These are phyloP conservation scores for Sebastes diaconus DNA, from an alignment of 2,797 vertebrate species.

Conservation along the genomic window DNA sequence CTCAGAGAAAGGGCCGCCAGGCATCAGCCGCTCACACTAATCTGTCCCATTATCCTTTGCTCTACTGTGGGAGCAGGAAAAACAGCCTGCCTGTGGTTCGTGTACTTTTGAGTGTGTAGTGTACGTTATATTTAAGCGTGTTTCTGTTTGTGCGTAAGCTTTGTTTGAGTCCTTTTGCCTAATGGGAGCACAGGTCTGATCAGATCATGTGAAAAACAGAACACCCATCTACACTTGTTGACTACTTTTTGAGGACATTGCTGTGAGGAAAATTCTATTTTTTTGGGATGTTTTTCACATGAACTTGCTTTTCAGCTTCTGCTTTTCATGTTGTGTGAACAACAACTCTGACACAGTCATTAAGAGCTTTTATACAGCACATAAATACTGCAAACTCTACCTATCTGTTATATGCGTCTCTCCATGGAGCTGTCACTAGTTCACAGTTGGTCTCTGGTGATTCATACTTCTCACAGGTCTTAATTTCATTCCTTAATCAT, in stretches of 20 bases:
- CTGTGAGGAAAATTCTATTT: background rate
- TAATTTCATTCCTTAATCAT: constrained; percentile 55
- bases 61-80: constrained; percentile 69
- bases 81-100: constrained; percentile 63
- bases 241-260: background rate
- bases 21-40: constrained; percentile 81
- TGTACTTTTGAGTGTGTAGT: constrained; percentile 16
- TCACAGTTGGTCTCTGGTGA: constrained; percentile 13
- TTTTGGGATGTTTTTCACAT: constrained; percentile 46
- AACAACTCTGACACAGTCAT: constrained; percentile 21
- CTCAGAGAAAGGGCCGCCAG: constrained; percentile 64
- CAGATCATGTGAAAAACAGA: constrained; percentile 35
- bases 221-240: constrained; percentile 15
- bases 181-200: constrained; percentile 34
- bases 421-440: background rate
- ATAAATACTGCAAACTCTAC: background rate
- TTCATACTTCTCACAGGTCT: constrained; percentile 27
- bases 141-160: constrained; percentile 23
- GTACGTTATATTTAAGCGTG: constrained; percentile 8
- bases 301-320: constrained; percentile 17
- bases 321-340: constrained; percentile 41
- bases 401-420: background rate
- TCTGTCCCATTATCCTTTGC: constrained; percentile 81
- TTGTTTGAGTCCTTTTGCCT: constrained; percentile 11
- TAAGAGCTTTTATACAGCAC: constrained; percentile 28